These are phyloP conservation scores for Branchinecta sandiegonensis DNA, from an alignment of 2,888 invertebrate genomes.

Conservation along the genomic window DNA sequence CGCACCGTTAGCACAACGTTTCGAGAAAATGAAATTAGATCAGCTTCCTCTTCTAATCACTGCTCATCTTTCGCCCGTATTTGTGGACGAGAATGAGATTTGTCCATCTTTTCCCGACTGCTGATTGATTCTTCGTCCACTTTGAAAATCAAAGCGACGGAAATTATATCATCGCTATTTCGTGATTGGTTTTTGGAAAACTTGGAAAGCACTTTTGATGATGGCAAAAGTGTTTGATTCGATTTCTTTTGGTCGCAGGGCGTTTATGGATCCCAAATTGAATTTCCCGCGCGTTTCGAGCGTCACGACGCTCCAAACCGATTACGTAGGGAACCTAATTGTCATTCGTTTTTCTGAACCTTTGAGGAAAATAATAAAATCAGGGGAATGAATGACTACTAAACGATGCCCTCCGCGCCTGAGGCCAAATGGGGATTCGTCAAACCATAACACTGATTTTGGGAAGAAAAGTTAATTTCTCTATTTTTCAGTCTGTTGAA, in stretches of 20 bases:
- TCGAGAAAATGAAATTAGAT: too few species aligned
- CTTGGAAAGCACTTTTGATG: conserved; percentile 14
- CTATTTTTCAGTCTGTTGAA: neutral
- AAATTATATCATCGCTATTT: conserved; percentile 15
- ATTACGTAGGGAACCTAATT: neutral
- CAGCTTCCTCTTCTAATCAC: too few species aligned
- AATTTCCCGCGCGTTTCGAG: conserved; percentile 15
- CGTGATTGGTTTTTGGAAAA: conserved; percentile 15
- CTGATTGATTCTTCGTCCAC: conserved; percentile 13
- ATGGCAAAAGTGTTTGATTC: conserved; percentile 15
- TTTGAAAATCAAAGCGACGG: conserved; percentile 8
- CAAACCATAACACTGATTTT: too few species aligned
- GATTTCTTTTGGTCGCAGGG: conserved; percentile 12
- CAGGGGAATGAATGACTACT: neutral
- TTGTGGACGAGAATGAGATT: neutral
- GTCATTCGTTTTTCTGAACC: conserved; percentile 10
- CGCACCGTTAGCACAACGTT: too few species aligned
- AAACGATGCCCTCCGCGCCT: neutral
- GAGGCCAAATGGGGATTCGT: neutral
- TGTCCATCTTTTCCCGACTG: neutral
- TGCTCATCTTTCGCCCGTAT: too few species aligned
- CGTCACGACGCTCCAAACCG: neutral
- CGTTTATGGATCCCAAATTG: conserved; percentile 8
- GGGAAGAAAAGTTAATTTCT: too few species aligned
- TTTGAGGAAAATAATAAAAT: neutral